A percentile compares a stretch with the other conserved stretches of the same genome.
Conservation (phyloP, 2,888 invertebrate genomes). For the Xylophagus ater region DNA sequence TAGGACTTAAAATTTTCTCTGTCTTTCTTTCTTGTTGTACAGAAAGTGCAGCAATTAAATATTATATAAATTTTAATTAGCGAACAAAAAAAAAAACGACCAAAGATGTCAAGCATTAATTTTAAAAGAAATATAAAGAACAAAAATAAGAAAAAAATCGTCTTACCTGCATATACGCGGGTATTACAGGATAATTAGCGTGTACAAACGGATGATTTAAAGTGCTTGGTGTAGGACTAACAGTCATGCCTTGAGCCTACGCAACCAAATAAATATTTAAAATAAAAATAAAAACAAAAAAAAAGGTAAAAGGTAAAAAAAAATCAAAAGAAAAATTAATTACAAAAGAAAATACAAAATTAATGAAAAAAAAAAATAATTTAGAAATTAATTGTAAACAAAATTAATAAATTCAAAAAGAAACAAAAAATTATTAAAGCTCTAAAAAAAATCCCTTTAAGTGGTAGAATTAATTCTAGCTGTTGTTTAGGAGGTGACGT, state of each 20-base stretch:
- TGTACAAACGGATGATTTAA: constrained; percentile 42
- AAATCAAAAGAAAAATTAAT: constrained; percentile 14
- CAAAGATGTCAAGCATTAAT: constrained; percentile 10
- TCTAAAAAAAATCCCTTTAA: too few species aligned
- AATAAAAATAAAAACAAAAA: constrained; percentile 25
- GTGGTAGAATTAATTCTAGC: too few species aligned
- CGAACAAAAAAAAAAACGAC: constrained; percentile 10
- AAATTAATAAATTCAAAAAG: constrained; percentile 6
- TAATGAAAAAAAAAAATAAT: constrained; percentile 10
- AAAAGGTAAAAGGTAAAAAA: constrained; percentile 20
- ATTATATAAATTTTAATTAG: too few species aligned
- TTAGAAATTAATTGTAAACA: neutral
- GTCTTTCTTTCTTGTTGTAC: too few species aligned
- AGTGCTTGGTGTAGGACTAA: constrained; percentile 43
- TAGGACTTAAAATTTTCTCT: too few species aligned
- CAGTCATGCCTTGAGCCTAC: constrained; percentile 42
- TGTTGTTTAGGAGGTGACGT: too few species aligned
- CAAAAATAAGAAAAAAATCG: constrained; percentile 14
- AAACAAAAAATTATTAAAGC: constrained; percentile 9
- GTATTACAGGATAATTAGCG: constrained; percentile 41
- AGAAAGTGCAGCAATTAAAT: too few species aligned
- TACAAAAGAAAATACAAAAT: constrained; percentile 14
- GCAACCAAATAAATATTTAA: constrained; percentile 36
- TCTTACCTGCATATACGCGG: constrained; percentile 42
- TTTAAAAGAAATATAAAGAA: constrained; percentile 19